Base-by-base conservation (phyloP, 2,888 invertebrate genomes). In the Lasioglossum oenotherae region DNA sequence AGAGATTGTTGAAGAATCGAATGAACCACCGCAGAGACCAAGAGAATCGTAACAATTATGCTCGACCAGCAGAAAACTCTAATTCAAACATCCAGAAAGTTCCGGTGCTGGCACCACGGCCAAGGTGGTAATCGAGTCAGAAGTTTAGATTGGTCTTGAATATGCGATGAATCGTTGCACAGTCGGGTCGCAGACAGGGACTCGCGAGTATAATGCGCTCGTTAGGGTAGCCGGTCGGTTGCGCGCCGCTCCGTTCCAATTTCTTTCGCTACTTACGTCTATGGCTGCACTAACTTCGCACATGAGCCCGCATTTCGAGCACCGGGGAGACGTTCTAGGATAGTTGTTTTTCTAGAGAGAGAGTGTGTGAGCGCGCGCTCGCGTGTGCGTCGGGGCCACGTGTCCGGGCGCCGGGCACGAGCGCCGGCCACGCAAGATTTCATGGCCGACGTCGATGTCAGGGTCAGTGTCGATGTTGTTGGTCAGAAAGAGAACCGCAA, bases 211-310 rank as follows among this genome's bases (percentile, higher is more conserved):
- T 57, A 57, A n/a, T n/a, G n/a, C 12, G 57, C 57, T 57, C 57
- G 57, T 57, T 57, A n/a, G 57, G 57, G n/a, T 57, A 12, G 72
- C 64, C 77, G 76, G 84, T 85, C 41, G 69, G 49, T 90, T 90
- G 90, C 89, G 90, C 90, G 87, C 83, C 87, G 90, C 83, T 90
- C 84, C 90, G 71, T 85, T 88, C 81, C 78, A 86, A 27, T 88
- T 82, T 88, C 76, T 86, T 83, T 75, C 35, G 85, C 84, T 87
- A 87, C 76, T 85, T 82, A 46, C 41, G 41, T 74, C 80, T 88
- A 80, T 87, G 85, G 85, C 86, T 89, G 89, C 87, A 90, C 83
- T 83, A 84, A 89, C 57, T 79, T 81, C 88, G 90, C 90, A 88
- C 90, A 72, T 80, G 76, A 85, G 53, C 41, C 46, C 35, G 49